These are phyloP conservation scores for Acromyrmex charruanus DNA, from an alignment of 1,140 invertebrate species.

Conservation along the genomic window DNA sequence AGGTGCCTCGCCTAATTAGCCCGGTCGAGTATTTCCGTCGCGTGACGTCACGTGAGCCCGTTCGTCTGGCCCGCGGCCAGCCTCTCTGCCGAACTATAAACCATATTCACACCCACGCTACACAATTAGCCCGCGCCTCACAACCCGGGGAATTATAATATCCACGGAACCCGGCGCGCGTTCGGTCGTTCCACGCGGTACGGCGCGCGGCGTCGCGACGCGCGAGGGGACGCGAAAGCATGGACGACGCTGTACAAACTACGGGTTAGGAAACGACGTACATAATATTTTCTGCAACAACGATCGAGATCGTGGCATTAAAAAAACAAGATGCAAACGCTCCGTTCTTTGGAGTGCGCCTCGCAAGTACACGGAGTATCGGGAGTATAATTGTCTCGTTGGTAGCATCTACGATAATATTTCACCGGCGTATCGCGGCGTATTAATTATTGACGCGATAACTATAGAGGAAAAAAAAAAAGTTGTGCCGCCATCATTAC, in stretches of 20 bases:
- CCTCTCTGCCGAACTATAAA: constrained; percentile 86
- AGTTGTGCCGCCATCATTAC: background rate
- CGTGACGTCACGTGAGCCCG: constrained; percentile 86
- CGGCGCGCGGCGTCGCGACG: constrained; percentile 1
- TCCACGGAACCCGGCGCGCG: constrained; percentile 60
- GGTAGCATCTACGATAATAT: constrained; percentile 10
- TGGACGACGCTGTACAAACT: background rate
- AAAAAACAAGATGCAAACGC: background rate
- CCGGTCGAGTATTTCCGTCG: constrained; percentile 85
- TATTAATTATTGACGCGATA: constrained; percentile 32
- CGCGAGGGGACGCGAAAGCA: background rate
- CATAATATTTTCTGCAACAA: background rate
- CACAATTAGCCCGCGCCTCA: constrained; percentile 83
- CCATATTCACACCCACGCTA: constrained; percentile 86
- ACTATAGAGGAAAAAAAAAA: constrained; percentile 5
- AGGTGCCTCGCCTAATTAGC: constrained; percentile 85
- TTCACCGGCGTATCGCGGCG: background rate
- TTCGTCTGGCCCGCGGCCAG: constrained; percentile 85
- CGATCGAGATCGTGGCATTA: background rate
- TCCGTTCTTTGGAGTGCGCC: background rate
- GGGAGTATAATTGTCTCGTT: constrained; percentile 17
- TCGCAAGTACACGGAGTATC: background rate
- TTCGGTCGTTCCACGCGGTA: background rate
- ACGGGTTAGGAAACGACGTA: background rate
- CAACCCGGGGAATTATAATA: constrained; percentile 82